Conservation (phyloP, 2,797 vertebrate species). For the Rhinogobio ventralis region DNA sequence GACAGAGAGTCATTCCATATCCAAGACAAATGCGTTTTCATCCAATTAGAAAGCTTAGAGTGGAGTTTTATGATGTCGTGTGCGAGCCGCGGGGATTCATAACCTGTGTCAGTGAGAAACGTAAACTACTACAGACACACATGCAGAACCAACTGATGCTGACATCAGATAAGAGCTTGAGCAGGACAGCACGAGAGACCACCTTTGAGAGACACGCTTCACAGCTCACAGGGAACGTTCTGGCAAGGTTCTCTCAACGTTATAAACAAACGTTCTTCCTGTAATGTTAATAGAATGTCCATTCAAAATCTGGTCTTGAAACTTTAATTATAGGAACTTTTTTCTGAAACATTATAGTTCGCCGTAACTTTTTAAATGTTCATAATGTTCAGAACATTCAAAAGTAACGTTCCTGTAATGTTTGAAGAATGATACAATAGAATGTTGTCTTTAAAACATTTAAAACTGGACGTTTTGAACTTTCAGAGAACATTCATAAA, state of each 20-base stretch:
- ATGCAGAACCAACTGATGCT: conserved; percentile 32
- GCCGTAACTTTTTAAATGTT: neutral
- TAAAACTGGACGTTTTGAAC: too few species aligned
- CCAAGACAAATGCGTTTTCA: conserved; percentile 64
- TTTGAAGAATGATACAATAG: too few species aligned
- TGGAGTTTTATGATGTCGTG: conserved; percentile 44
- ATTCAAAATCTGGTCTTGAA: neutral
- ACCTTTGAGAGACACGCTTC: neutral
- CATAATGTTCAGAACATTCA: neutral
- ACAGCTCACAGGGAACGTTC: neutral
- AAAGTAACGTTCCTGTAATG: neutral
- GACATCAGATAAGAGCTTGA: conserved; percentile 29
- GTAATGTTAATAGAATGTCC: too few species aligned
- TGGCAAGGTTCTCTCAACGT: neutral
- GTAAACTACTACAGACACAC: neutral
- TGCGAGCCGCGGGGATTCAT: conserved; percentile 12
- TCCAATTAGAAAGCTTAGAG: conserved; percentile 63
- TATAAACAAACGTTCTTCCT: too few species aligned
- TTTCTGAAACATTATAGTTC: neutral
- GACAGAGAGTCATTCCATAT: conserved; percentile 54
- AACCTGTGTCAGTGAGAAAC: neutral
- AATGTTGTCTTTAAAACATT: too few species aligned
- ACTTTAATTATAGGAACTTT: neutral
- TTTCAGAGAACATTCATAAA: too few species aligned
- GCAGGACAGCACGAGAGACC: conserved; percentile 29